Evolutionary conservation across 2,113 vertebrate genomes (phyloP), one percentile per base, ranked within the genome.

Genomic region (Scophthalmus maximus): DNA sequence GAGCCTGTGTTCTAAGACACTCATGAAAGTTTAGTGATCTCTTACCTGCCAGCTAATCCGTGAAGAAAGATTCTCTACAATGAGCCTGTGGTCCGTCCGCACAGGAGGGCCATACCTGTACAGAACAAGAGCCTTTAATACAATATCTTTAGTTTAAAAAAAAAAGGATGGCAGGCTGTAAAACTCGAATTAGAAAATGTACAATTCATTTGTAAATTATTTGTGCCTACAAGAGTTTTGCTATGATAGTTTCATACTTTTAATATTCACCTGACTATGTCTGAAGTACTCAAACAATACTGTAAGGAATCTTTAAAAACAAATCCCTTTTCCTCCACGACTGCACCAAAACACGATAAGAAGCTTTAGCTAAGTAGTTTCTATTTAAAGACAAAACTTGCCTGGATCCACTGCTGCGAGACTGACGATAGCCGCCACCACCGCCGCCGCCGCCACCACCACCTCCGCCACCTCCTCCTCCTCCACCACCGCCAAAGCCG

Each of bases 31-130:
- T 26, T 2, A 18, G 7, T 52, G 0, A 71, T 32, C 3, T 50
- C 95, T 94, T 94, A 97, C 96, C 95, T 97, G 96, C 96, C 96
- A 97, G 88, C 95, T 97, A 49, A 96, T 95, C 20, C 96, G 94
- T 1, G 96, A 96, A 0, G 96, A 97, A 27, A 97, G 93, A 79
- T 97, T 97, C 87, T 97, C 95, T 40, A 97, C 96, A 80, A 97
- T 94, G 76, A 97, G 94, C 65, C 95, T 94, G 89, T 97, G 94
- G 72, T 97, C 95, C 0, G 96, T 96, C 18, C 95, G 93, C 86
- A 97, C 94, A 57, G 95, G 95, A 40, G 95, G 95, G 50, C 95
- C 95, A 81, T 96, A 97, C 49, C 96, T 94, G 86, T 68, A 18
- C 22, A 10, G 23, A 14, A 0, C 6, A 40, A n/a, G 1, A 34